A percentile compares a stretch with the other conserved stretches of the same genome.
phyloP scores from a whole-genome alignment of 2,797 vertebrate genomes.

The Acanthurus tractus region DNA sequence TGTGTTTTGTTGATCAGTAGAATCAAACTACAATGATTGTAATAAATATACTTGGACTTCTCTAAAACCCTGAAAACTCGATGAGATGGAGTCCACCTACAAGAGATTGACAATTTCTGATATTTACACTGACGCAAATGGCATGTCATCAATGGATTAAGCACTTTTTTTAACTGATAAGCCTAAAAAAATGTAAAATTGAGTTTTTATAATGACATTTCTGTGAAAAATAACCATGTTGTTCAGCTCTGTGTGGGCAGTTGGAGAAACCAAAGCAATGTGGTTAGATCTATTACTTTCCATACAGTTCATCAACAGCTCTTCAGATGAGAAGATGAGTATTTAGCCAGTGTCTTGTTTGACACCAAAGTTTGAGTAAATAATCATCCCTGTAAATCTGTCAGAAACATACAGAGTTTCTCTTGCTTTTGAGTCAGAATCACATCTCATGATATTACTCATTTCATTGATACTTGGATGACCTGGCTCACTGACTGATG shows the following conservation, averaged over 20 bases:
- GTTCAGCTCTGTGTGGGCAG: not conserved
- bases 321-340: not conserved
- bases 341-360: not conserved
- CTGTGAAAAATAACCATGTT: not conserved
- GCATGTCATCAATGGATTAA: not conserved
- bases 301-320: not conserved
- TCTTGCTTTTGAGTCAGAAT: not conserved
- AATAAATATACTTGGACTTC: too few species aligned
- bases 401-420: not conserved
- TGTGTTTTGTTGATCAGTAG: not conserved
- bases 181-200: not conserved
- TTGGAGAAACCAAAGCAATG: too few species aligned
- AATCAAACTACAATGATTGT: too few species aligned
- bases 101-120: not conserved
- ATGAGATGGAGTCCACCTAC: not conserved
- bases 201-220: not conserved
- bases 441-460: not conserved
- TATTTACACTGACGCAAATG: not conserved
- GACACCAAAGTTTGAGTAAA: not conserved
- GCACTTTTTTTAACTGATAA: not conserved
- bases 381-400: too few species aligned
- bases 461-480: not conserved
- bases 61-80: not conserved
- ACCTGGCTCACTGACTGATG: not conserved
- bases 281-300: too few species aligned